Conservation (phyloP, 2,888 invertebrate species). For the Hedychridium roseum region DNA sequence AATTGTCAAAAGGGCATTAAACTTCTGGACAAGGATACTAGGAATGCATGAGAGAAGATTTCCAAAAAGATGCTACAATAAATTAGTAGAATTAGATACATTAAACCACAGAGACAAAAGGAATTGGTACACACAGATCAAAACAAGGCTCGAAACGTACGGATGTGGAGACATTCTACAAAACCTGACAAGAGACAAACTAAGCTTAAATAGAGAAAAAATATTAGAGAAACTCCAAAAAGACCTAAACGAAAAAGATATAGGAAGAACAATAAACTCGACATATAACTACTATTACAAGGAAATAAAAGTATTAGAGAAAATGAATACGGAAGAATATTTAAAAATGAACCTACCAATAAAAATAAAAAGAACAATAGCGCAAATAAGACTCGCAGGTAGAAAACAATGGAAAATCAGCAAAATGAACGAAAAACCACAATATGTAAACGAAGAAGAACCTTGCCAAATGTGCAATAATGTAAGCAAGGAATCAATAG, state of each 20-base stretch:
- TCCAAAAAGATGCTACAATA: not conserved
- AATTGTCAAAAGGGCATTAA: slow-evolving; percentile 3
- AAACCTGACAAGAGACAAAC: not conserved
- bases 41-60: not conserved
- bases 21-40: not conserved
- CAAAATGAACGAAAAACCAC: not conserved
- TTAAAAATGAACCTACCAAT: not conserved
- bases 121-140: not conserved
- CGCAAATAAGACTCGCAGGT: not conserved
- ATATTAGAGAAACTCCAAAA: not conserved
- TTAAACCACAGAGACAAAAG: not conserved
- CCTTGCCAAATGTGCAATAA: not conserved
- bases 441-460: not conserved
- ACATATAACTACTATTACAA: not conserved
- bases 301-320: not conserved
- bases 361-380: not conserved
- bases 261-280: not conserved
- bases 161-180: not conserved
- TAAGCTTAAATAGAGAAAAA: not conserved
- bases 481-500: not conserved
- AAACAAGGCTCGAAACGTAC: too few species aligned
- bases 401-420: not conserved
- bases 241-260: not conserved
- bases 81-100: not conserved
- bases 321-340: not conserved